Base-by-base conservation (phyloP, 2,113 vertebrate genomes). In the Polyodon spathula region DNA sequence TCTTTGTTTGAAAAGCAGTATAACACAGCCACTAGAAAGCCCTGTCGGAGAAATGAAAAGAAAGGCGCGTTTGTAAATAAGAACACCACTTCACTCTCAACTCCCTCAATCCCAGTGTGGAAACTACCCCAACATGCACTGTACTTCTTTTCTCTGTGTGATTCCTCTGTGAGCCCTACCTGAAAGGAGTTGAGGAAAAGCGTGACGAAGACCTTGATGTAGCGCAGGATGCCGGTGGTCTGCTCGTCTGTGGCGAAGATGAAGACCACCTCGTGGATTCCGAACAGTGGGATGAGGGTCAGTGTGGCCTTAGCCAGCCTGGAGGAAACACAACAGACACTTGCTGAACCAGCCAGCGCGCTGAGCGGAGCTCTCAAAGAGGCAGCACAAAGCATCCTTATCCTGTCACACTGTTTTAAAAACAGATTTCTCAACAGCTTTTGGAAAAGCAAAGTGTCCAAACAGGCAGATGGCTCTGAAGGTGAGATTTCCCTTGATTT, bases 1-100 rank as follows among this genome's bases (percentile, higher is more conserved):
- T 92, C 88, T 63, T 87, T 90, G 54, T 90, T 92, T 60, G 85
- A 84, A 11, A 88, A 92, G 73, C 88, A 91, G 73, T 92, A 92
- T 1, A 92, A 80, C 50, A 91, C 82, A 0, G 88, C 83, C 42
- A 92, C 90, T 50, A 92, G 67, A 64, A 91, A 86, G 1, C 89
- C 90, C 89, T 86, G 68, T 3, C 56, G 57, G 15, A 62, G 4
- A 56, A 6, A 6, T n/a, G 1, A n/a, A 2, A 16, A 51, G 40
- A 42, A 52, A n/a, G 14, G 7, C 8, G 57, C 8, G 38, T 16
- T 54, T 38, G 15, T 6, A 37, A 2, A 12, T 11, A 6, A 54
- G 8, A 40, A 11, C 6, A 8, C 12, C 12, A 16, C 15, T 4
- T 10, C 40, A 27, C 17, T 12, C 15, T 10, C 10, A 7, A 37